phyloP scores from a whole-genome alignment of 2,797 vertebrate genomes.

The Danio choprae region DNA sequence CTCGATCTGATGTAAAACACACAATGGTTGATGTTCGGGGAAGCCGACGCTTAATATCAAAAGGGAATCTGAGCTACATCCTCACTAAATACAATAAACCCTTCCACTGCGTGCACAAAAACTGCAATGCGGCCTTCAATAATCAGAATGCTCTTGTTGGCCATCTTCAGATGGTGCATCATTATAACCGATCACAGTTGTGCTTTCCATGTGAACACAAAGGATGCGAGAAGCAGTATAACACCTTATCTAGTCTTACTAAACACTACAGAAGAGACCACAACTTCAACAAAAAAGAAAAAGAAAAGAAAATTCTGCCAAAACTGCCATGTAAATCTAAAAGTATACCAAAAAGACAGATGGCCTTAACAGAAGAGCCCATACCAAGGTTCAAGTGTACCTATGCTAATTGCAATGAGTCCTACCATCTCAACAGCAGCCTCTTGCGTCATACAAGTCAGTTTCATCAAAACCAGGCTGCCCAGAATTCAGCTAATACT shows the following conservation, averaged over 20 bases:
- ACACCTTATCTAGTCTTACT: slow-evolving; percentile 78
- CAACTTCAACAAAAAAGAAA: slow-evolving; percentile 50
- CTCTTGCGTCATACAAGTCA: slow-evolving; percentile 86
- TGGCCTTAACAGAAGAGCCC: slow-evolving; percentile 72
- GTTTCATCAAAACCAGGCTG: slow-evolving; percentile 73
- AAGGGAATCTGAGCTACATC: slow-evolving; percentile 92
- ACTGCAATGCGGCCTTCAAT: slow-evolving; percentile 90
- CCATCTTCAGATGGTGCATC: slow-evolving; percentile 91
- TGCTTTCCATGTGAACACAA: slow-evolving; percentile 85
- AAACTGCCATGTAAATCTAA: slow-evolving; percentile 30
- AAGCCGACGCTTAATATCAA: slow-evolving; percentile 88
- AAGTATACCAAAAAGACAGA: slow-evolving; percentile 32
- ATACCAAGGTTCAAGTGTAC: slow-evolving; percentile 87
- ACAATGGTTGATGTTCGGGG: slow-evolving; percentile 82
- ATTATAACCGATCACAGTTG: slow-evolving; percentile 92
- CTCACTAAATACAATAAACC: slow-evolving; percentile 93
- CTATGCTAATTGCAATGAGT: slow-evolving; percentile 85
- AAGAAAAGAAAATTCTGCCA: slow-evolving; percentile 59
- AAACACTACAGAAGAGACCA: slow-evolving; percentile 83
- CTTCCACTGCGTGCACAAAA: slow-evolving; percentile 94
- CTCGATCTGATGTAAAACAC: slow-evolving; percentile 54
- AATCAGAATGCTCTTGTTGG: slow-evolving; percentile 92
- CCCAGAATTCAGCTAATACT: slow-evolving; percentile 59
- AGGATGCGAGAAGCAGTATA: slow-evolving; percentile 84
- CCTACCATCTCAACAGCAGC: slow-evolving; percentile 91